Conservation (phyloP, 2,113 vertebrate genomes). For the Orycteropus afer region DNA sequence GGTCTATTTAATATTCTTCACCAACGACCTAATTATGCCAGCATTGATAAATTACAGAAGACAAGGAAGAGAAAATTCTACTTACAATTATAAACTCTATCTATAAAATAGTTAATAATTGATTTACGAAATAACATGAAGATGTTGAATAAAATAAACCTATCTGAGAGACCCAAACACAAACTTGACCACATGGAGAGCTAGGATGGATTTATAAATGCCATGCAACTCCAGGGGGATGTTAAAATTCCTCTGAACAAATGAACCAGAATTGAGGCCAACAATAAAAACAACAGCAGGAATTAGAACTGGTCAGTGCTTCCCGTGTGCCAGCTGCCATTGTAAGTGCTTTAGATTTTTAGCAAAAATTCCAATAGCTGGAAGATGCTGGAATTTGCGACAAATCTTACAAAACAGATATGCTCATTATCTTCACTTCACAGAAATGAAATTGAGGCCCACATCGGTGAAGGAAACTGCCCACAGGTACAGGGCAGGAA, state of each 20-base stretch:
- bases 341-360: background rate
- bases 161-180: conserved; percentile 9
- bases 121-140: background rate
- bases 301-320: background rate
- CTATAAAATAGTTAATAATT: background rate
- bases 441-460: background rate
- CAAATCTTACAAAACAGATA: background rate
- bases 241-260: background rate
- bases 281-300: background rate
- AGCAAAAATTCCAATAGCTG: background rate
- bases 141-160: background rate
- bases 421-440: background rate
- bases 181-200: background rate
- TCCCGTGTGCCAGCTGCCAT: background rate
- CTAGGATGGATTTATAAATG: background rate
- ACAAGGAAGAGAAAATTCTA: background rate
- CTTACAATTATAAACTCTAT: background rate
- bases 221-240: background rate
- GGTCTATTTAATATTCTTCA: no score
- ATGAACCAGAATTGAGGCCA: background rate
- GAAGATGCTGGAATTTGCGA: background rate
- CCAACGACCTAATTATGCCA: no score
- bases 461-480: background rate
- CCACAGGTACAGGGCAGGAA: background rate
- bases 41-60: background rate